Percentiles rank a stretch among this genome's conserved stretches.
Conservation (phyloP, 2,797 vertebrate species). For the Microctenopoma steveboyesi region DNA sequence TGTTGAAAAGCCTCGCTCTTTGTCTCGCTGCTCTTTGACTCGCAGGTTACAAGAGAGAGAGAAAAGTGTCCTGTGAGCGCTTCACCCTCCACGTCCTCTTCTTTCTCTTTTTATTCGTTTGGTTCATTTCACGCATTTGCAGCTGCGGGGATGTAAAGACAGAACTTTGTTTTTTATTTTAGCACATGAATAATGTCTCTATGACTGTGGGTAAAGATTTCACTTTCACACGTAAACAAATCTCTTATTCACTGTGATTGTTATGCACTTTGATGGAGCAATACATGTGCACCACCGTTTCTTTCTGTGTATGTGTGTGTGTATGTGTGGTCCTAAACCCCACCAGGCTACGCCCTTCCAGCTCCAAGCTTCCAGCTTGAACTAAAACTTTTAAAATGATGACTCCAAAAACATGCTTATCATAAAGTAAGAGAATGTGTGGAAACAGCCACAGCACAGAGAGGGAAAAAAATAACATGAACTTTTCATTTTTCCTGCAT, state of each 20-base stretch:
- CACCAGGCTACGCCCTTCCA: conserved; percentile 51
- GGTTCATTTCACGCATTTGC: conserved; percentile 34
- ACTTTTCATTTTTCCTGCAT: too few relatives aligned
- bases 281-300: background rate
- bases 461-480: too few relatives aligned
- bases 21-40: conserved; percentile 9
- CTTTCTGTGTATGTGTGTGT: background rate
- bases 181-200: background rate
- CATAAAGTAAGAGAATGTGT: background rate
- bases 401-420: background rate
- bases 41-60: conserved; percentile 20
- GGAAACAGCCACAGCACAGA: too few relatives aligned
- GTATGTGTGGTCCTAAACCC: background rate
- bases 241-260: background rate
- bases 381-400: conserved; percentile 25
- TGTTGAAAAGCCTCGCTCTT: background rate
- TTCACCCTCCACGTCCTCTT: background rate
- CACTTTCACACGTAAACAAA: background rate
- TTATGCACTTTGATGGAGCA: background rate
- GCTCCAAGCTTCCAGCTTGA: background rate
- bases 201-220: background rate
- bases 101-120: background rate
- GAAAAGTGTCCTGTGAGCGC: background rate
- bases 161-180: conserved; percentile 29
- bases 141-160: conserved; percentile 1